Evolutionary conservation across 2,797 vertebrate genomes (phyloP), one percentile per base, ranked within the genome.

Genomic region (Ambastaia sidthimunki): DNA sequence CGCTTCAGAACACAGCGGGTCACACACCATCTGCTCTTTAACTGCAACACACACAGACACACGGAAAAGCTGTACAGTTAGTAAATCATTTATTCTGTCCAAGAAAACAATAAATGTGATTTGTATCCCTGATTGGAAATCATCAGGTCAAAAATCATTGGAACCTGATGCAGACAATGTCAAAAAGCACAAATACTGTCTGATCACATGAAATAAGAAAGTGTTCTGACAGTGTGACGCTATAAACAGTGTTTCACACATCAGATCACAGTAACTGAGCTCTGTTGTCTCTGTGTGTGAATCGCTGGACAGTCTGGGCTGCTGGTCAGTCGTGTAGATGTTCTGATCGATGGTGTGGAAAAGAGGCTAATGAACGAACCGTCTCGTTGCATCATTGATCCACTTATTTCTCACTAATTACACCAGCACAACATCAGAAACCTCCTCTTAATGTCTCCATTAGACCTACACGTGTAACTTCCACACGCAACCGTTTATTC

Each of bases 1-100:
- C 0, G 94, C 92, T 0, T 89, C 95, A 0, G 97, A 98, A 85
- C 97, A 99, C 84, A 98, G 91, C 55, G 83, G 88, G 23, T 98
- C 96, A 52, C 97, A 99, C 50, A 96, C 91, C 96, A 96, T 97
- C 21, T n/a, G n/a, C 83, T 97, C 95, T 0, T 95, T 93, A 89
- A 90, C 97, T 99, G 91, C 4, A 19, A 80, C 18, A 72, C 37
- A 73, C 50, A 74, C 19, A 31, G 2, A 4, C 31, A 31, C 31
- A 31, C 73, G 15, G 19, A 4, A 67, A 66, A 41, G 62, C 3
- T 60, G 31, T 31, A 9, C 18, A 54, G 52, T 54, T 54, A n/a
- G 18, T 54, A n/a, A 54, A 54, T 54, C 50, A 54, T 7, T n/a
- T 52, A 19, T n/a, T 54, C 1, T n/a, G 7, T 18, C n/a, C 6